Conservation (phyloP, 2,888 invertebrate genomes). For the Phyllotreta cruciferae region DNA sequence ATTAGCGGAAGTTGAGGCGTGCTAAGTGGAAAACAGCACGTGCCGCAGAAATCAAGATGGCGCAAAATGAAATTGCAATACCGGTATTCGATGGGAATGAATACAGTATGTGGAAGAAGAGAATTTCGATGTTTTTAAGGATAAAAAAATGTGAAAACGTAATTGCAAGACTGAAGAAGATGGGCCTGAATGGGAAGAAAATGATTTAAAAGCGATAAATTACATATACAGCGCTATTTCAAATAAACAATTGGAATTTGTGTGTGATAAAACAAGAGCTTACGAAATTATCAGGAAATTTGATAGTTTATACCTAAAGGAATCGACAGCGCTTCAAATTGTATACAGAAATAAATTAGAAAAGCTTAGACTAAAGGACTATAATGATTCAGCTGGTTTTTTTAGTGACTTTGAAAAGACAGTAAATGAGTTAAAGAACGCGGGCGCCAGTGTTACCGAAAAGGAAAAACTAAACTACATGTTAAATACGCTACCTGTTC, state of each 20-base stretch:
- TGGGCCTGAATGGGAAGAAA: neutral
- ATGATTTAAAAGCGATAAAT: conserved; percentile 14
- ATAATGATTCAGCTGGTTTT: too few species aligned
- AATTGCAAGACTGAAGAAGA: neutral
- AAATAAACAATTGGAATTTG: too few species aligned
- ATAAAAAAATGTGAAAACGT: conserved; percentile 12
- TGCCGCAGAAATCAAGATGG: too few species aligned
- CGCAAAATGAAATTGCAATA: conserved; percentile 23
- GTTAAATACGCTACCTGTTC: too few species aligned
- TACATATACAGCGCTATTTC: conserved; percentile 24
- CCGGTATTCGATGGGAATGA: conserved; percentile 21
- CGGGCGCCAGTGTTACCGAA: neutral
- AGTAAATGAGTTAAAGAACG: conserved; percentile 16
- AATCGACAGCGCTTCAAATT: conserved; percentile 20
- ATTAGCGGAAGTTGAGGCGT: neutral
- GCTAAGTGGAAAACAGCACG: conserved; percentile 3
- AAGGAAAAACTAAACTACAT: too few species aligned
- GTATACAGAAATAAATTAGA: conserved; percentile 21
- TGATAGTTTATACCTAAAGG: conserved; percentile 8
- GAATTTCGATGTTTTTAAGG: conserved; percentile 10
- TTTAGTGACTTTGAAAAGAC: too few species aligned
- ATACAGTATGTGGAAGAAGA: conserved; percentile 14
- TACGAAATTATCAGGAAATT: conserved; percentile 15
- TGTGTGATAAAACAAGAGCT: conserved; percentile 3
- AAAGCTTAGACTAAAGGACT: too few species aligned